Conservation (phyloP, 1,140 invertebrate genomes). For the Cydia amplana region DNA sequence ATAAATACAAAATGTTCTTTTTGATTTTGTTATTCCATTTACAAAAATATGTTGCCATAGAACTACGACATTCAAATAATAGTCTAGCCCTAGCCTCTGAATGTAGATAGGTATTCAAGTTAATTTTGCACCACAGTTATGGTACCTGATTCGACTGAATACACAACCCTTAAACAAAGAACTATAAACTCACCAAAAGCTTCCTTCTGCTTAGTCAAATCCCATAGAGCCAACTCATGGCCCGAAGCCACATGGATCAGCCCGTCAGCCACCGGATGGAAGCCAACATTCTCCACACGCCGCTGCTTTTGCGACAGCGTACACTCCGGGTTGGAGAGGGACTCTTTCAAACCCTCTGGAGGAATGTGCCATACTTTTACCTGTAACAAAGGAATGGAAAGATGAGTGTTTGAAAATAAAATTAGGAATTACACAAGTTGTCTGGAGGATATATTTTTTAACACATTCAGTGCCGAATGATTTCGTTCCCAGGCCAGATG, state of each 20-base stretch:
- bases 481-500: no score
- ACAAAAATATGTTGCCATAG: no score
- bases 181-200: conserved; percentile 82
- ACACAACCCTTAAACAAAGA: no score
- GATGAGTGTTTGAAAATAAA: neutral
- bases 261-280: conserved; percentile 92
- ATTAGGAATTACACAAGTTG: neutral
- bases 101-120: no score
- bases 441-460: no score
- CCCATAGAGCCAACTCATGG: conserved; percentile 91
- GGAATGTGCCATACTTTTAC: conserved; percentile 94
- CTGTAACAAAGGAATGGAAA: conserved; percentile 63
- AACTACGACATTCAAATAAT: no score
- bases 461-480: no score
- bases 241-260: conserved; percentile 90
- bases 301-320: conserved; percentile 89
- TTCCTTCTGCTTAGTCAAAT: conserved; percentile 90
- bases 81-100: no score
- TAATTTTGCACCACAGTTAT: no score
- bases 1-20: no score
- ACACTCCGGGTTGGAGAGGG: conserved; percentile 89
- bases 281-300: conserved; percentile 91
- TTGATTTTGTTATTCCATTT: no score
- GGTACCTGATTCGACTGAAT: no score
- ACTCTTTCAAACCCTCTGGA: conserved; percentile 87